Evolutionary conservation across 2,797 vertebrate genomes (phyloP).

Genomic region (Alcedo atthis): DNA sequence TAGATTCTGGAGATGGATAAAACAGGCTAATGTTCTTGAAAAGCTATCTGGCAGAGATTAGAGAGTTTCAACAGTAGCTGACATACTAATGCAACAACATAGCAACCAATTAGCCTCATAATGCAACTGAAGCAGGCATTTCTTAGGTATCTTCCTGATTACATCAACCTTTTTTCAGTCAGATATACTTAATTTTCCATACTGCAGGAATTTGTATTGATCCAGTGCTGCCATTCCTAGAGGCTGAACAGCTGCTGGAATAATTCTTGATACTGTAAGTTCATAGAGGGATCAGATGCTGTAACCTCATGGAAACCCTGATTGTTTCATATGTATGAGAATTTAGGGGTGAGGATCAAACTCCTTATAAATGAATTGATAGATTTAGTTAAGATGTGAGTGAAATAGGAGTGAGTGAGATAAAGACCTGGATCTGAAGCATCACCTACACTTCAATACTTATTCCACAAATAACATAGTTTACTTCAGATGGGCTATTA

Average conservation of each 20-base stretch:
- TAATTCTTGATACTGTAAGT: not conserved
- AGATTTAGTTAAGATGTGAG: not conserved
- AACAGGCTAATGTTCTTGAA: not conserved
- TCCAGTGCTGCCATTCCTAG: not conserved
- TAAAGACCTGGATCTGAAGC: not conserved
- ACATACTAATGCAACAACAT: not conserved
- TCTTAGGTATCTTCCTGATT: not conserved
- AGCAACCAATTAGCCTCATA: not conserved
- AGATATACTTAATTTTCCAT: not conserved
- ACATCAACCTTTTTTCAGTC: not conserved
- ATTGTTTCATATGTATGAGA: not conserved
- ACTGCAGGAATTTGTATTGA: not conserved
- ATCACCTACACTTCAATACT: not conserved
- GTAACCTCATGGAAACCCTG: not conserved
- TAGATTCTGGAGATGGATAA: not conserved
- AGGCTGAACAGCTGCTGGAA: not conserved
- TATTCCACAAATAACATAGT: not conserved
- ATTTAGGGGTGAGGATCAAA: not conserved
- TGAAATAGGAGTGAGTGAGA: not conserved
- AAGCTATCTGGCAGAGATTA: not conserved
- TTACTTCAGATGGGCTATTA: not conserved
- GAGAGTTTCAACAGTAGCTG: not conserved
- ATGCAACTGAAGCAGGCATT: not conserved
- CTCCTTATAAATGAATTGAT: not conserved
- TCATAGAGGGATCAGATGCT: not conserved